Percentiles rank a stretch among this genome's conserved stretches.
These are phyloP conservation scores for Gryllus bimaculatus DNA, from an alignment of 1,140 invertebrate genomes.

Conservation along the genomic window DNA sequence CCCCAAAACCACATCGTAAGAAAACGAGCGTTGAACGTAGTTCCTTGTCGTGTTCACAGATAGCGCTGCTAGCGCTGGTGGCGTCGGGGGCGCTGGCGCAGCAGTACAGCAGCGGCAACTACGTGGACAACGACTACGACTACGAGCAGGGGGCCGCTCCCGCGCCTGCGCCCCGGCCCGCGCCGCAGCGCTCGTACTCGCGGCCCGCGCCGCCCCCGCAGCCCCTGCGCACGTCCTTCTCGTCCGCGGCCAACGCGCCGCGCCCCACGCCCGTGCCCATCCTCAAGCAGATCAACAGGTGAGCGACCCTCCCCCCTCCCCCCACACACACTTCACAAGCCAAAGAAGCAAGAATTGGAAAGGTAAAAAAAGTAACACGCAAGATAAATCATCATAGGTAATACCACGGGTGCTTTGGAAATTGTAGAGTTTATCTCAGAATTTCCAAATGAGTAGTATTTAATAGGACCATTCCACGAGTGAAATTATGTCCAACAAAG, in stretches of 20 bases:
- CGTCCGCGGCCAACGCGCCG: background rate
- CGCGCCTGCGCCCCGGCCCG: conserved; percentile 41
- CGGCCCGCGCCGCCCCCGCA: conserved; percentile 31
- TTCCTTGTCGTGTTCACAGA: conserved; percentile 6
- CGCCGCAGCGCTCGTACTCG: conserved; percentile 38
- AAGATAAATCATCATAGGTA: too few relatives aligned
- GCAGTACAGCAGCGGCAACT: conserved; percentile 34
- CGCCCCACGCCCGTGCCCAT: conserved; percentile 60
- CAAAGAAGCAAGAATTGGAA: background rate
- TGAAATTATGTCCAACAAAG: too few relatives aligned
- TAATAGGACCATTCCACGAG: too few relatives aligned
- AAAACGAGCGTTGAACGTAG: background rate
- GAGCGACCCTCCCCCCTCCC: conserved; percentile 15
- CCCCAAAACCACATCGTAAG: background rate
- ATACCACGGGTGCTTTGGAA: too few relatives aligned
- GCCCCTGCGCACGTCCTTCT: conserved; percentile 18
- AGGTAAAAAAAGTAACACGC: background rate
- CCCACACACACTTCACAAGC: too few relatives aligned
- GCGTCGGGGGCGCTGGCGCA: conserved; percentile 30
- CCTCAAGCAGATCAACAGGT: conserved; percentile 75
- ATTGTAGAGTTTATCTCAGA: too few relatives aligned
- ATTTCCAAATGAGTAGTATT: too few relatives aligned
- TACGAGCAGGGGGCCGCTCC: conserved; percentile 36
- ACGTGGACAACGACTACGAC: conserved; percentile 47
- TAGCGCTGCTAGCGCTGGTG: conserved; percentile 29